Evolutionary conservation across 2,888 invertebrate species (phyloP).

Genomic region (Drosophila heteroneura): DNA sequence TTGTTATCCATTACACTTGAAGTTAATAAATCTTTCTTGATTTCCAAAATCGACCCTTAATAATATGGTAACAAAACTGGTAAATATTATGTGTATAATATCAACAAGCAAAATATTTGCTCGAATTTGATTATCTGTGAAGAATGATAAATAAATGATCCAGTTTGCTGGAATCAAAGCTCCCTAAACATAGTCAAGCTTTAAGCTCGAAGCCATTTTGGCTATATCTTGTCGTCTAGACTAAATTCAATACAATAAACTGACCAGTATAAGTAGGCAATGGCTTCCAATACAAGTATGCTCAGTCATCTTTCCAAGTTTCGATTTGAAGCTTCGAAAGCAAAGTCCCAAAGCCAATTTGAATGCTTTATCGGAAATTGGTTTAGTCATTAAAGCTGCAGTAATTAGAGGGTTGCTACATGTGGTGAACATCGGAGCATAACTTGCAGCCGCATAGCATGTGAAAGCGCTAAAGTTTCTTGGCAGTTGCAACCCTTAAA

Average conservation of each 20-base stretch:
- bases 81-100: neutral
- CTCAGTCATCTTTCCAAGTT: neutral
- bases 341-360: neutral
- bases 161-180: neutral
- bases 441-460: neutral
- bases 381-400: neutral
- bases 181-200: neutral
- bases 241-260: neutral
- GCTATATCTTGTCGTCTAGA: neutral
- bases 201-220: neutral
- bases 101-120: neutral
- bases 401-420: neutral
- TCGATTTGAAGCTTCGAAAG: neutral
- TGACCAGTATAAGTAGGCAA: neutral
- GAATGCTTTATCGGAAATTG: neutral
- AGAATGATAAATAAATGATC: neutral
- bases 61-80: neutral
- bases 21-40: neutral
- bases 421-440: neutral
- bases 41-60: neutral
- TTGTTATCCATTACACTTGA: neutral
- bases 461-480: neutral
- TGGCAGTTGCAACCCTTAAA: slow-evolving; percentile 34
- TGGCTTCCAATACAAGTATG: neutral
- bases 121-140: neutral